These are phyloP conservation scores for Neomonachus schauinslandi DNA, from an alignment of 2,113 vertebrate genomes.

Conservation along the genomic window DNA sequence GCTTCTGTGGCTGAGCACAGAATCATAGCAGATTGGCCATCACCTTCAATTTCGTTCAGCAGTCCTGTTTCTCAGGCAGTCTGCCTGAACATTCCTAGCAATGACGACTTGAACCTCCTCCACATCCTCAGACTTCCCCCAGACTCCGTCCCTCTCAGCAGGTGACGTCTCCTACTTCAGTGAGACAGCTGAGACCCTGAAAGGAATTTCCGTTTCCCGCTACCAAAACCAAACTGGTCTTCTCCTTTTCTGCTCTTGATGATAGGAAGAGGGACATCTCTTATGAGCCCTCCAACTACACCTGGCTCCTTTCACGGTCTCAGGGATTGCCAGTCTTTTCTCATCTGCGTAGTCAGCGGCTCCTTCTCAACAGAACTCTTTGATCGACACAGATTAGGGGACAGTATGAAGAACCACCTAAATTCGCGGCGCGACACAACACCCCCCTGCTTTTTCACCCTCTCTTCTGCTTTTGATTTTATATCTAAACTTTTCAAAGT, in stretches of 20 bases:
- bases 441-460: neutral
- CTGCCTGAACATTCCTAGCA: neutral
- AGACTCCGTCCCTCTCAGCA: neutral
- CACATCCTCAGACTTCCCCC: neutral
- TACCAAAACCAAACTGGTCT: neutral
- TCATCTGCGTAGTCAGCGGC: neutral
- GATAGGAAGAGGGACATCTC: neutral
- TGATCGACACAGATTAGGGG: neutral
- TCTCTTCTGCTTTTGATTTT: neutral
- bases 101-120: neutral
- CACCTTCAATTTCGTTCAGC: neutral
- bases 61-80: neutral
- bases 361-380: neutral
- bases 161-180: too few species aligned
- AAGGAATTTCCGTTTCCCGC: neutral
- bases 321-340: neutral
- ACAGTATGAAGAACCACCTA: neutral
- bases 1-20: neutral
- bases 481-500: neutral
- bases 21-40: neutral
- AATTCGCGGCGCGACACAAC: fast-evolving
- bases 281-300: neutral
- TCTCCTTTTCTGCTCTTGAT: neutral
- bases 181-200: neutral
- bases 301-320: neutral